Evolutionary conservation across 2,797 vertebrate genomes (phyloP).

Genomic region (Macrochelys suwanniensis): DNA sequence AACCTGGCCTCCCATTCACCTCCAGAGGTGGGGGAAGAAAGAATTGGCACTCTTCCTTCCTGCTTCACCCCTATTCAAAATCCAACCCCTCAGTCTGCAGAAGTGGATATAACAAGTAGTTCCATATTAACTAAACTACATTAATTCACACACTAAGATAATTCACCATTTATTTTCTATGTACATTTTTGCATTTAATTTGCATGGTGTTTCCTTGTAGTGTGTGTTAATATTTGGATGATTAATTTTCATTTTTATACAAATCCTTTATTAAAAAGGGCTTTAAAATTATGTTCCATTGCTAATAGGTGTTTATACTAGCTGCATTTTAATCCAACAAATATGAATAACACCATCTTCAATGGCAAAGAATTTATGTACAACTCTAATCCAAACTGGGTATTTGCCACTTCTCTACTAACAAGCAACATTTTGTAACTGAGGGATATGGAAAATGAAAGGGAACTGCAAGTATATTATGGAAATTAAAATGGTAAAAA

Average conservation of each 20-base stretch:
- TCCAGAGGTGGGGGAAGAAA: background rate
- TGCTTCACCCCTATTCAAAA: background rate
- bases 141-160: background rate
- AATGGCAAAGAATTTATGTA: slow-evolving; percentile 36
- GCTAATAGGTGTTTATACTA: slow-evolving; percentile 17
- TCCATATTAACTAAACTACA: background rate
- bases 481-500: slow-evolving; percentile 21
- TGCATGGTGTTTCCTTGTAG: background rate
- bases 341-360: slow-evolving; percentile 36
- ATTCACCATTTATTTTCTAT: background rate
- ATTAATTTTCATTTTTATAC: slow-evolving; percentile 6
- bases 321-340: slow-evolving; percentile 41
- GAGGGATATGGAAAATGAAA: slow-evolving; percentile 42
- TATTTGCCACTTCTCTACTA: background rate
- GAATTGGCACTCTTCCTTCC: background rate
- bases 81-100: background rate
- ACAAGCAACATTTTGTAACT: slow-evolving; percentile 23
- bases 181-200: fast-evolving
- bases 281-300: background rate
- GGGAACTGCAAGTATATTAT: slow-evolving; percentile 13
- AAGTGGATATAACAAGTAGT: background rate
- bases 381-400: slow-evolving; percentile 40
- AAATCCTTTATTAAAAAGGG: background rate
- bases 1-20: background rate
- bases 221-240: background rate